Base-by-base conservation (phyloP, 1,140 invertebrate genomes). In the Anadara kagoshimensis region DNA sequence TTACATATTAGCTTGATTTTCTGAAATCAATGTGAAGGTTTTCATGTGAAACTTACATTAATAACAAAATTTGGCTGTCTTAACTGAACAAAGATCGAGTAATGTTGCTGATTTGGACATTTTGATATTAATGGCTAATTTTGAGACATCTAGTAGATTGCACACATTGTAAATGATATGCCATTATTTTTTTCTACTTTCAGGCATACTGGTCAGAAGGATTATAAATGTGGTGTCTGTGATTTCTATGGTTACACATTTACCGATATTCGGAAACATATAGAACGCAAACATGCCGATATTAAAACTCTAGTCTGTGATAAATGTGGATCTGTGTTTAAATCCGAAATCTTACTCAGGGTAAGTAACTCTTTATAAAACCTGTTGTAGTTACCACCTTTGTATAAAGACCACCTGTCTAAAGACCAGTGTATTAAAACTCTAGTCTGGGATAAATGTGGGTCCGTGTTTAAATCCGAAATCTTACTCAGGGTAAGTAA, bases 171-270 rank as follows among this genome's bases (percentile, higher is more conserved):
- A 36, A n/a, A 7, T 36, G 29, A 36, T 36, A 36, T 36, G 29
- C 29, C 7, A 36, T 36, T n/a, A 49, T 49, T 49, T 49, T 14
- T 2, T 49, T 49, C 3, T n/a, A 18, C 10, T 78, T 74, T 0
- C 79, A 87, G 86, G 69, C 86, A 87, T 65, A 86, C 82, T 73
- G 86, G 86, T 20, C 86, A 86, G 69, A 71, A 82, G 53, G 86
- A 87, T 58, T 87, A 86, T 77, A 87, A 87, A 62, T 90, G 89
- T 80, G 89, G 89, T 10, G 86, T 89, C 1, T 90, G 89, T 80
- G 87, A 89, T 69, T 90, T 90, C 76, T 89, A 85, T 76, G 89
- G 89, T 26, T 90, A 90, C 75, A 90, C 89, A 1, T 90, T 89
- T 74, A 90, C 89, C 12, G 89, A 90, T 75, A 90, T 90, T 57